Base-by-base conservation (phyloP, 2,888 invertebrate genomes). In the Diplolepis rosae region DNA sequence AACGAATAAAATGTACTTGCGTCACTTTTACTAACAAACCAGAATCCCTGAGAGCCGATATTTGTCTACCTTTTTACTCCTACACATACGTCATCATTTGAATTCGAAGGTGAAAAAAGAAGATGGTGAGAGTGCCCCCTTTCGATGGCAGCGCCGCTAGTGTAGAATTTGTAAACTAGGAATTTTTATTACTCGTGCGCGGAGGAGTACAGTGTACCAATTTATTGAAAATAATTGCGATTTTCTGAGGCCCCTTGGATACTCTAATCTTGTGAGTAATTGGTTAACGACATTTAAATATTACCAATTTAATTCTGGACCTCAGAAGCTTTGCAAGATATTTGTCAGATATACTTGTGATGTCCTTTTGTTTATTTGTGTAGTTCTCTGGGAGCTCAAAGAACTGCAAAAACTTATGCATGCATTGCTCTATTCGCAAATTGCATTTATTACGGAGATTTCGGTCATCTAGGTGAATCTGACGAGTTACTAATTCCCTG, bases 171-270 rank as follows among this genome's bases (percentile, higher is more conserved):
- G 80, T 35, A 65, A 85, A 85, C 70, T 77, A 79, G 61, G 39
- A 69, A 80, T 84, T 87, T 87, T 88, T 87, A 85, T 88, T 86
- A 85, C 82, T 83, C 82, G 79, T 86, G 76, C 79, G 81, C 83
- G 84, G 80, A 84, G 82, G 81, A 84, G 85, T 83, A 82, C 83
- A 87, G 84, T 84, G 85, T 84, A 85, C 83, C 82, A 83, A 85
- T 85, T 45, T 85, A 84, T 85, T 80, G 82, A 83, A 86, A 56
- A 87, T 85, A 85, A 85, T 87, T 81, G 82, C 80, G 81, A 81
- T 80, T 82, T 80, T 80, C 79, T 75, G 67, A 75, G 67, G 77
- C 65, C 68, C 73, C 79, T 78, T 77, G 77, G 78, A 80, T 75
- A 82, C 79, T 78, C 80, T 71, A 77, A 83, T 77, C 77, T 77